These are phyloP conservation scores for Hirundo rustica DNA, from an alignment of 2,797 vertebrate genomes.

Conservation along the genomic window DNA sequence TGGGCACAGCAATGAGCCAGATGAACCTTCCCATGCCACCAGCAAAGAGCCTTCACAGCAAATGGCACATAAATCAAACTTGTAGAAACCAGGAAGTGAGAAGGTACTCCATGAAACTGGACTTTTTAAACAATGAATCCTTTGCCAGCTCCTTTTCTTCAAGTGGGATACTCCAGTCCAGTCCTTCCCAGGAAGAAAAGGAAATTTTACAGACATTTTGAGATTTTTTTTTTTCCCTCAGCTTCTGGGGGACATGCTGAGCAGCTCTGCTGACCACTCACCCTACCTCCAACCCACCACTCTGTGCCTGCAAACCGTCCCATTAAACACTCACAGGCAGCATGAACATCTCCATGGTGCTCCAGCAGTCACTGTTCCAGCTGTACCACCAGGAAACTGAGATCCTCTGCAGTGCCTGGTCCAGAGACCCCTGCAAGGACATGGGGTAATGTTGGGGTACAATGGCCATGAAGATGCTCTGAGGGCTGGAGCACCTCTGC, in stretches of 20 bases:
- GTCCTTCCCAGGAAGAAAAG: background rate
- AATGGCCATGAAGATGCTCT: background rate
- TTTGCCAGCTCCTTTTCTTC: background rate
- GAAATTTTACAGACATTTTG: background rate
- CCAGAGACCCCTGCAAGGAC: background rate
- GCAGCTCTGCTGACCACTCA: background rate
- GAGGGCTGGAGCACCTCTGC: background rate
- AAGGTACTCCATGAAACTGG: background rate
- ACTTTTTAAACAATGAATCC: slow-evolving; percentile 2
- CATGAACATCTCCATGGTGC: accelerated
- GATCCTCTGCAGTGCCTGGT: background rate
- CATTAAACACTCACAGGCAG: background rate
- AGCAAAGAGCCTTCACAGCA: background rate
- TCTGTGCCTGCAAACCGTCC: background rate
- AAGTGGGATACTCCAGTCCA: background rate
- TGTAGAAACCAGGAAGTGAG: background rate
- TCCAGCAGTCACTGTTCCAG: accelerated
- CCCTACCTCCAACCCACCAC: background rate
- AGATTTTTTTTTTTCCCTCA: background rate
- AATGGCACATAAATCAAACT: background rate
- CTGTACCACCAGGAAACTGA: background rate
- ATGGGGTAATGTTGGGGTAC: too few relatives aligned
- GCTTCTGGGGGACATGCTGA: background rate
- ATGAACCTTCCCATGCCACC: accelerated
- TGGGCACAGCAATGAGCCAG: background rate